Conservation (phyloP, 1,140 invertebrate genomes). For the Drosophila setifemur region DNA sequence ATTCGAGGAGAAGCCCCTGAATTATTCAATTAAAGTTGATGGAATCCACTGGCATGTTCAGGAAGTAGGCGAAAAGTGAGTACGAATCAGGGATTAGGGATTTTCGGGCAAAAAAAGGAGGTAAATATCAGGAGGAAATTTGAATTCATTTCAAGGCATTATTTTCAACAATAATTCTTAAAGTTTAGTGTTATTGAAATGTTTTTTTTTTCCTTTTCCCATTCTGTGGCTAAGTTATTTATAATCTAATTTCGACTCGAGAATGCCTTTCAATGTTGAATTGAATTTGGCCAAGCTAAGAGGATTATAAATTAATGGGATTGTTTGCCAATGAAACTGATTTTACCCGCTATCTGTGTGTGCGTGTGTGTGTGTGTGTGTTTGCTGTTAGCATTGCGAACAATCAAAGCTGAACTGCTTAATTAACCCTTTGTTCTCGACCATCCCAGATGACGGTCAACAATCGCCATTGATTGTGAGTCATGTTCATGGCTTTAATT, state of each 20-base stretch:
- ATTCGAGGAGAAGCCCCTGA: constrained; percentile 8
- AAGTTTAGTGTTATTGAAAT: too few relatives aligned
- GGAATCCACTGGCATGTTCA: constrained; percentile 13
- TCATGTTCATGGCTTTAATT: neutral
- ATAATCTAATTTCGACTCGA: neutral
- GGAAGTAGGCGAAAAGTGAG: neutral
- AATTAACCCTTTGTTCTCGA: constrained; percentile 60
- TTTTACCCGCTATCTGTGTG: neutral
- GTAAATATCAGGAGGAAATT: neutral
- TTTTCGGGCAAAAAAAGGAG: neutral
- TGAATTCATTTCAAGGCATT: neutral
- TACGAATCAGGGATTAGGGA: neutral
- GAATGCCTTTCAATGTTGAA: too few relatives aligned
- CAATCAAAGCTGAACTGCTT: constrained; percentile 37
- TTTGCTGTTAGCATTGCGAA: constrained; percentile 7
- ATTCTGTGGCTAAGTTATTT: neutral
- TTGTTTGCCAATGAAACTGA: constrained; percentile 21
- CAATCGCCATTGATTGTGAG: constrained; percentile 58
- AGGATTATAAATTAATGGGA: constrained; percentile 40
- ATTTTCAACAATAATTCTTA: too few relatives aligned
- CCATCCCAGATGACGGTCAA: constrained; percentile 35
- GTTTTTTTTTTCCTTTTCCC: too few relatives aligned
- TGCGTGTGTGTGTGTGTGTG: neutral
- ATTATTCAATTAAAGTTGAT: constrained; percentile 48
- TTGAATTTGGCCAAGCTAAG: constrained; percentile 6